Base-by-base conservation (phyloP, 2,888 invertebrate genomes). In the Drosophila melanocephala region DNA sequence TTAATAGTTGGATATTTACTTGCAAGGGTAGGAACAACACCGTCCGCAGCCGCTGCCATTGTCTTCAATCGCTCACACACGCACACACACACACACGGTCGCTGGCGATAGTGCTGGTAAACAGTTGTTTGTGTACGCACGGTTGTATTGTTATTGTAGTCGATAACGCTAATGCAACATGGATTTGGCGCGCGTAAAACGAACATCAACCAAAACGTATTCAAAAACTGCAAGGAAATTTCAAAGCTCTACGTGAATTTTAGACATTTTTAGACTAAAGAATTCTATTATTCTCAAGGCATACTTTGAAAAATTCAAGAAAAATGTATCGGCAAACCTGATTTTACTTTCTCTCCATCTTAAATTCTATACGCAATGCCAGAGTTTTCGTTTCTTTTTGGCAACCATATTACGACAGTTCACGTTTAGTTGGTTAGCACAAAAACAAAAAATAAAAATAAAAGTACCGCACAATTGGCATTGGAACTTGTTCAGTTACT, bases 41-140 rank as follows among this genome's bases (percentile, higher is more conserved):
- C 93, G 89, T 93, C 93, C 92, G 92, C 91, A 92, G 93, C 93
- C 93, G 92, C 91, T 91, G 93, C 93, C 93, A 93, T 93, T 91
- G 91, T 92, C 92, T 91, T 92, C 92, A 92, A 91, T 90, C 92
- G 92, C 78, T 76, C 78, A 72, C 78, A 79, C 78, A 72, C 78
- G 79, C 44, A 44, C 47, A 79, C 78, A 72, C 78, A 79, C 78
- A 79, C 78, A 76, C 76, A 76, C 79, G 72, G 58, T 65, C 65
- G 60, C 68, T 68, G 78, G 52, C 67, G 66, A 72, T 65, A 83
- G 88, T 86, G 86, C 80, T 86, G 84, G 87, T 76, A 72, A 87
- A 71, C 81, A 72, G 74, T 72, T 73, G 73, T 75, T 77, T 76
- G 72, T 73, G 75, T 75, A 77, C 74, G 83, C 85, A 84, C 74